A percentile compares a stretch with the other conserved stretches of the same genome.
Conservation (phyloP, 2,888 invertebrate genomes). For the Tenthredo scrophulariae region DNA sequence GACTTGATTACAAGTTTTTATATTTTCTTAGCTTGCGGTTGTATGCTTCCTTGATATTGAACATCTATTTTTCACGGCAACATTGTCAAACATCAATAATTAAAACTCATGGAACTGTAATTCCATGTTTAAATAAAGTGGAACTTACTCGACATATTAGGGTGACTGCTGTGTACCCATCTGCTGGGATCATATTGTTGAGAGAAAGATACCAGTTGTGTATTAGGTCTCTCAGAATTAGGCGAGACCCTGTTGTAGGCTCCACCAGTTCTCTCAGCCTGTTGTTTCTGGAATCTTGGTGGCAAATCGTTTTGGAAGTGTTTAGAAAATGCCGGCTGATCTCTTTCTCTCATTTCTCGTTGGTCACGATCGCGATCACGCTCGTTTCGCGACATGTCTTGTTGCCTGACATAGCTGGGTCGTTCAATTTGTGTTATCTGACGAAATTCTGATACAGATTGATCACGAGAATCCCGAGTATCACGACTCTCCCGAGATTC, state of each 20-base stretch:
- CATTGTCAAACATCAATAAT: too few species aligned
- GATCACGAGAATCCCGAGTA: constrained; percentile 50
- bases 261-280: constrained; percentile 80
- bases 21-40: too few species aligned
- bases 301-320: constrained; percentile 92
- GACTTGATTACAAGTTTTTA: too few species aligned
- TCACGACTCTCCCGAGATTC: constrained; percentile 64
- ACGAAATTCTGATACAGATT: constrained; percentile 36
- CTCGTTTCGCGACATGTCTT: constrained; percentile 55
- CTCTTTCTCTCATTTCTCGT: constrained; percentile 80
- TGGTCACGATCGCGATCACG: constrained; percentile 71
- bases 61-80: too few species aligned
- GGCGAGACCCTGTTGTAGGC: constrained; percentile 73
- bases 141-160: constrained; percentile 70
- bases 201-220: constrained; percentile 69
- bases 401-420: constrained; percentile 55
- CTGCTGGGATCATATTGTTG: constrained; percentile 74
- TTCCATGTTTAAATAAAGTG: not conserved
- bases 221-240: constrained; percentile 71
- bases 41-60: too few species aligned
- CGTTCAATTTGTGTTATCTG: constrained; percentile 54
- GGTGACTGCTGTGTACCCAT: constrained; percentile 73
- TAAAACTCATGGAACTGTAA: not conserved
- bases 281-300: constrained; percentile 91
- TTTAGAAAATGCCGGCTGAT: constrained; percentile 84